phyloP scores from a whole-genome alignment of 2,797 vertebrate genomes.

The Heteromormyrus szaboi region DNA sequence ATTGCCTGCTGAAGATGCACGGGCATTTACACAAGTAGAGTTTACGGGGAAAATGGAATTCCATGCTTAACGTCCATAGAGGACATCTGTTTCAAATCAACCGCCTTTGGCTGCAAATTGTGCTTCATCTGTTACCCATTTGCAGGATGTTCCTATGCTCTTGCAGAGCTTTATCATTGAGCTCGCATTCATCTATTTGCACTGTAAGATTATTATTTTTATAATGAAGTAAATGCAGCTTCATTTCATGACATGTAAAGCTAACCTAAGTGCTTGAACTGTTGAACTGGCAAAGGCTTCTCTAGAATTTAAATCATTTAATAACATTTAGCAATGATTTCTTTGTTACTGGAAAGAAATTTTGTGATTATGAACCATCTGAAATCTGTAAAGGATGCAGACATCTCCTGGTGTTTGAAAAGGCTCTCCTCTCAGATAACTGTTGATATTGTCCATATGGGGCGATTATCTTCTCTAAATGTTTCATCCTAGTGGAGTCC shows the following conservation, averaged over 20 bases:
- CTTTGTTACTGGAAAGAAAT: background rate
- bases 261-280: conserved; percentile 3
- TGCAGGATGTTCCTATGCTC: conserved; percentile 21
- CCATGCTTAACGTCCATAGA: background rate
- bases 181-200: background rate
- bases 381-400: background rate
- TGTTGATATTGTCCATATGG: background rate
- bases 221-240: conserved; percentile 12
- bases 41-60: background rate
- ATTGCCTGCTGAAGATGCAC: background rate
- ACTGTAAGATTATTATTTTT: background rate
- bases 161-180: background rate
- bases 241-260: background rate
- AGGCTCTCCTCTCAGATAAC: background rate
- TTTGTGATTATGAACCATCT: background rate
- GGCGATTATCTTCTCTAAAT: background rate
- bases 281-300: background rate
- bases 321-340: background rate
- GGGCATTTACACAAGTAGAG: background rate
- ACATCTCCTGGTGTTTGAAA: background rate
- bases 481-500: background rate
- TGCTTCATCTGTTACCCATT: conserved; percentile 30
- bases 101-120: conserved; percentile 17
- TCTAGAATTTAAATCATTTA: background rate
- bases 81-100: conserved; percentile 28